Conservation (phyloP, 1,140 invertebrate species). For the Drosophila pandora region DNA sequence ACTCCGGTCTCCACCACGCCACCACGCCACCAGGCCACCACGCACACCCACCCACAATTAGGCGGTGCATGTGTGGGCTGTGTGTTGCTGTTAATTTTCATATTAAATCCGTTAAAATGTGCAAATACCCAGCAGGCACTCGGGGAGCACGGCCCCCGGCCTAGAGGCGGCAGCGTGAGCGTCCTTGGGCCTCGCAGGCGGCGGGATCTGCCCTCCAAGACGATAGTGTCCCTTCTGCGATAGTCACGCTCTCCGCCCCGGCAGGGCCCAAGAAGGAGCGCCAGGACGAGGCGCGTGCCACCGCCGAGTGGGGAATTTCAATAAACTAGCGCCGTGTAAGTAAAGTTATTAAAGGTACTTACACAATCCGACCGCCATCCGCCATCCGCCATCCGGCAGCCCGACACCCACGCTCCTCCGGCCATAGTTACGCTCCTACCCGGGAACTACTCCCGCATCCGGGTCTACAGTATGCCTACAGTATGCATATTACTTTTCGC, state of each 20-base stretch:
- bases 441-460: constrained; percentile 5
- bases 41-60: constrained; percentile 43
- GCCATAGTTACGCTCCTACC: constrained; percentile 37
- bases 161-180: constrained; percentile 21
- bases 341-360: constrained; percentile 77
- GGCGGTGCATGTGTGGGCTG: constrained; percentile 20
- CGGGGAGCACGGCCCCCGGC: constrained; percentile 15
- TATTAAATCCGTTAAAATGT: constrained; percentile 83
- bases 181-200: not conserved
- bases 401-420: not conserved
- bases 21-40: not conserved
- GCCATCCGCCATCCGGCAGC: constrained; percentile 1
- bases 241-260: constrained; percentile 14
- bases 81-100: constrained; percentile 76
- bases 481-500: constrained; percentile 65
- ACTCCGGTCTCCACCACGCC: constrained; percentile 10
- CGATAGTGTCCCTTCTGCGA: too few relatives aligned
- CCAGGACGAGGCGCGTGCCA: constrained; percentile 16
- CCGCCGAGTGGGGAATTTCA: constrained; percentile 48
- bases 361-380: constrained; percentile 35
- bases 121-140: constrained; percentile 79
- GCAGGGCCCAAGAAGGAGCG: constrained; percentile 31
- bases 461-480: constrained; percentile 18
- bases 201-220: too few relatives aligned
- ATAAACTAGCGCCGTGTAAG: constrained; percentile 70